Percentiles rank a stretch among this genome's conserved stretches.
Conservation (phyloP, 2,797 vertebrate genomes). For the Apogon talboti region DNA sequence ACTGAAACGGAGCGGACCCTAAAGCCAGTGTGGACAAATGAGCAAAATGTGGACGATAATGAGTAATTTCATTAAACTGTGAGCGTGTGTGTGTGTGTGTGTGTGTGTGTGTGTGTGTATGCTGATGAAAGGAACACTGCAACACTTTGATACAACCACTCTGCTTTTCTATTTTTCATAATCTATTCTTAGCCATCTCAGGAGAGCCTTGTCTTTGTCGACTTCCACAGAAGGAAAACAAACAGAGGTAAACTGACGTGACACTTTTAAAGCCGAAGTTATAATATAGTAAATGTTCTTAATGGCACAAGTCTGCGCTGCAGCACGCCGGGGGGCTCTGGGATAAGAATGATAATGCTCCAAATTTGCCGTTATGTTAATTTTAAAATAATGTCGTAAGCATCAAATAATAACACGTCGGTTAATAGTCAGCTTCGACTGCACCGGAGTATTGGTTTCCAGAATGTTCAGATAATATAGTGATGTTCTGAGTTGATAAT, state of each 20-base stretch:
- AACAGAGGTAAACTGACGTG: conserved; percentile 32
- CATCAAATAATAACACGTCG: not conserved
- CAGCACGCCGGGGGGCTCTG: conserved; percentile 11
- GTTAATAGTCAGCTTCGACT: not conserved
- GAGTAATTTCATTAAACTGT: conserved; percentile 51
- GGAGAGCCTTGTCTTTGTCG: conserved; percentile 45
- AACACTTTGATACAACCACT: conserved; percentile 52
- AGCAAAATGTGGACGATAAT: conserved; percentile 39
- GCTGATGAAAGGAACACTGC: conserved; percentile 22
- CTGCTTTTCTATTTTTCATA: conserved; percentile 48
- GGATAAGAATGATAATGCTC: conserved; percentile 28
- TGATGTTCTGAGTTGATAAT: conserved; percentile 2
- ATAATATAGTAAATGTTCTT: conserved; percentile 19
- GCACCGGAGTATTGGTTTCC: not conserved
- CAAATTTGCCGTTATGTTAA: conserved; percentile 20
- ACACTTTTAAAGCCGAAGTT: conserved; percentile 37
- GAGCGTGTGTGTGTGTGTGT: conserved; percentile 9
- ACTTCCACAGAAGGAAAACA: conserved; percentile 31
- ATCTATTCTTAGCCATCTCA: conserved; percentile 55
- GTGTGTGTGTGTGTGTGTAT: conserved; percentile 2
- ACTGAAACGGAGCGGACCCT: conserved; percentile 32
- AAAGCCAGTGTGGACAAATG: conserved; percentile 33
- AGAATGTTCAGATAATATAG: conserved; percentile 4
- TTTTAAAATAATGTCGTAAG: conserved; percentile 23
- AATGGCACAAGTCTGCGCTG: conserved; percentile 4